phyloP scores from a whole-genome alignment of 2,888 invertebrate genomes.

The Philonicus albiceps region DNA sequence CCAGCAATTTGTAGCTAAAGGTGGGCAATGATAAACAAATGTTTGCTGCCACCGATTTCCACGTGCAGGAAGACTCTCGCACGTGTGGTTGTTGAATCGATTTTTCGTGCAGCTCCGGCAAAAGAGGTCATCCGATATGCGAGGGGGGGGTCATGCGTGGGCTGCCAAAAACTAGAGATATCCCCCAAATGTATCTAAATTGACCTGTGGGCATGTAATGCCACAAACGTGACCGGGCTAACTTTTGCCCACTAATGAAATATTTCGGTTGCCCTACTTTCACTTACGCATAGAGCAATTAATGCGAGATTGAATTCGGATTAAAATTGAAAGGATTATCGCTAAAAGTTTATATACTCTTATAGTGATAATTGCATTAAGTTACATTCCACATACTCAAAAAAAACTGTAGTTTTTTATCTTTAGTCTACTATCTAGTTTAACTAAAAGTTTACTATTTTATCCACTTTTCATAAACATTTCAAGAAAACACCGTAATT shows the following conservation, averaged over 20 bases:
- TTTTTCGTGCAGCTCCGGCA: not conserved
- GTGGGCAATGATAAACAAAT: slow-evolving; percentile 26
- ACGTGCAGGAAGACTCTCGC: not conserved
- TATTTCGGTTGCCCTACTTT: not conserved
- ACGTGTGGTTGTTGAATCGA: not conserved
- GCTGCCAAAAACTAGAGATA: not conserved
- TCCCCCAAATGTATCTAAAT: slow-evolving; percentile 1
- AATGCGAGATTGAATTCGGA: not conserved
- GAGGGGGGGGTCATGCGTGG: not conserved
- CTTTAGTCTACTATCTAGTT: too few species aligned
- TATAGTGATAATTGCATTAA: too few species aligned
- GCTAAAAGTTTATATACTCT: not conserved
- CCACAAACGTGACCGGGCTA: slow-evolving; percentile 4
- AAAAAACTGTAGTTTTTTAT: too few species aligned
- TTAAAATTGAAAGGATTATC: not conserved
- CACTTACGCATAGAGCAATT: not conserved
- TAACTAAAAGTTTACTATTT: too few species aligned
- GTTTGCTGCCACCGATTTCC: not conserved
- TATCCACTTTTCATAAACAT: too few species aligned
- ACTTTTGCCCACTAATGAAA: slow-evolving; percentile 9
- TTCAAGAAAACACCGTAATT: too few species aligned
- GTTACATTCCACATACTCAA: too few species aligned
- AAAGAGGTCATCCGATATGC: not conserved
- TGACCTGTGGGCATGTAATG: slow-evolving; percentile 22
- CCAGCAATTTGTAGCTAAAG: slow-evolving; percentile 11